Percentiles rank a stretch among this genome's conserved stretches.
Evolutionary conservation across 2,888 invertebrate genomes (phyloP).

Genomic region (Nephrotoma appendiculata): DNA sequence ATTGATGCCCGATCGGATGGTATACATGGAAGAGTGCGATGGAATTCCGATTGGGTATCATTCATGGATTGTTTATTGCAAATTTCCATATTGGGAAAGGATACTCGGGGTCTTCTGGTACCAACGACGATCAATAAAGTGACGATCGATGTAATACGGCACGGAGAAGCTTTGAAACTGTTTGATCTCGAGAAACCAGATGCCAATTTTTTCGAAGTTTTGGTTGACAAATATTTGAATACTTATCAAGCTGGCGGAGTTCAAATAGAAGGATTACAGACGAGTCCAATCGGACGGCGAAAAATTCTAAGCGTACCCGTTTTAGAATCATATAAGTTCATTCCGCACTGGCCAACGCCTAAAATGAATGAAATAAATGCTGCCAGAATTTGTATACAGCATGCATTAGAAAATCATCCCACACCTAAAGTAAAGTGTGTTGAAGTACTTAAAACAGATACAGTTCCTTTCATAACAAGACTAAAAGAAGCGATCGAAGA

Average conservation of each 20-base stretch:
- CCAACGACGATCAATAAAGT: conserved; percentile 61
- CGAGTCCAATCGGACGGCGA: conserved; percentile 51
- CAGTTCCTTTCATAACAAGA: conserved; percentile 37
- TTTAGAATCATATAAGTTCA: conserved; percentile 58
- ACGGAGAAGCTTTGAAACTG: conserved; percentile 37
- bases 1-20: conserved; percentile 25
- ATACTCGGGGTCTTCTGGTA: conserved; percentile 52
- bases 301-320: conserved; percentile 53
- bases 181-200: conserved; percentile 20
- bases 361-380: conserved; percentile 31
- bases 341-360: conserved; percentile 40
- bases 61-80: conserved; percentile 86
- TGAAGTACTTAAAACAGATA: conserved; percentile 22
- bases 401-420: conserved; percentile 55
- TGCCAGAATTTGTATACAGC: conserved; percentile 47
- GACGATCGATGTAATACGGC: conserved; percentile 47
- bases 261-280: conserved; percentile 60
- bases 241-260: conserved; percentile 53
- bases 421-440: conserved; percentile 11
- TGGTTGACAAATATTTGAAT: conserved; percentile 20
- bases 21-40: conserved; percentile 32
- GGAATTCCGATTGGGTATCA: conserved; percentile 75
- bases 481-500: conserved; percentile 47
- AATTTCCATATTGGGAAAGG: conserved; percentile 54
- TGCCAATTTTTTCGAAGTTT: conserved; percentile 1